Percentiles rank a stretch among this genome's conserved stretches.
Evolutionary conservation across 2,797 vertebrate species (phyloP).

Genomic region (Kryptopterus vitreolus): DNA sequence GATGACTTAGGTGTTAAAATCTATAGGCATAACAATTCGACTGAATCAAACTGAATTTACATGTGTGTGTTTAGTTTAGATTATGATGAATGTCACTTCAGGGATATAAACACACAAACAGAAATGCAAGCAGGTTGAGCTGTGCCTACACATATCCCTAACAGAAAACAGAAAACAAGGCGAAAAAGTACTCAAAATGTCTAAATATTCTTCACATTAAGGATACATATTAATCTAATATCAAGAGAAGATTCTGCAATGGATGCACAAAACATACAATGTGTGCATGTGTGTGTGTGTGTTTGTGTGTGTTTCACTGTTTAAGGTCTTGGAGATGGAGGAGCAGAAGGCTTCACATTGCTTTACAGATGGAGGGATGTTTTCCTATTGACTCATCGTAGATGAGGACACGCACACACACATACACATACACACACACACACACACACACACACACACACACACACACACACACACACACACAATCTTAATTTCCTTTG

Average conservation of each 20-base stretch:
- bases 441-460: neutral
- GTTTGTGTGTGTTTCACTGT: slow-evolving; percentile 27
- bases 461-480: neutral
- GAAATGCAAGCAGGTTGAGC: neutral
- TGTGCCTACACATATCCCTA: slow-evolving; percentile 8
- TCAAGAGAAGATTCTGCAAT: slow-evolving; percentile 18
- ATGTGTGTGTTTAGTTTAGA: slow-evolving; percentile 43
- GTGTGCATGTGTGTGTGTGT: slow-evolving; percentile 25
- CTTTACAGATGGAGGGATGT: slow-evolving; percentile 57
- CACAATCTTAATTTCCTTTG: neutral
- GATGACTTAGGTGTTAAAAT: neutral
- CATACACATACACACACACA: neutral
- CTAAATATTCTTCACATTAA: neutral
- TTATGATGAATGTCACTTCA: slow-evolving; percentile 38
- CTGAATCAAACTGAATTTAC: neutral
- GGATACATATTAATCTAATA: neutral
- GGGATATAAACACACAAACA: slow-evolving; percentile 16
- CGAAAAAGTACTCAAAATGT: neutral
- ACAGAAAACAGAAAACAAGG: neutral
- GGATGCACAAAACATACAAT: slow-evolving; percentile 18
- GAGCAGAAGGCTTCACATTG: slow-evolving; percentile 37
- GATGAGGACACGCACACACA: slow-evolving; percentile 57
- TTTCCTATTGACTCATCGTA: slow-evolving; percentile 74
- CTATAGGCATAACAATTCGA: neutral
- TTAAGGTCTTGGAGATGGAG: slow-evolving; percentile 56